These are phyloP conservation scores for Parauchenoglanis ngamensis DNA, from an alignment of 2,797 vertebrate species.

Conservation along the genomic window DNA sequence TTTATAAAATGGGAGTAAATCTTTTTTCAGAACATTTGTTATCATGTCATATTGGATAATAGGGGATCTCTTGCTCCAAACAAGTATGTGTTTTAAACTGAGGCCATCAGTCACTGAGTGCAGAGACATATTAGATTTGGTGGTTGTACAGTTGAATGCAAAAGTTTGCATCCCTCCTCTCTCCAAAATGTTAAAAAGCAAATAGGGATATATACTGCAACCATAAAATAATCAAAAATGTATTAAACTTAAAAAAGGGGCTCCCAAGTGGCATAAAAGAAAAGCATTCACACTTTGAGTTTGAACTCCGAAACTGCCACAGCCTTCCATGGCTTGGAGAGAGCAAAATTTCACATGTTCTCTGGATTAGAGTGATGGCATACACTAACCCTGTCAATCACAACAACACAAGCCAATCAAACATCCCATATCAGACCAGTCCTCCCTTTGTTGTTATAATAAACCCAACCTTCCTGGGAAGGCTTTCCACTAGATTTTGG, in stretches of 20 bases:
- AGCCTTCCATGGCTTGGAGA: neutral
- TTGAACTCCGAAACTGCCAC: neutral
- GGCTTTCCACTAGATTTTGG: neutral
- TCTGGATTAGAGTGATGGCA: neutral
- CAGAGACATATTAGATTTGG: neutral
- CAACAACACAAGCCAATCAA: neutral
- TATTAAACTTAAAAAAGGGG: too few relatives aligned
- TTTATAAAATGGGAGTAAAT: neutral
- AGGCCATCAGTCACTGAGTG: neutral
- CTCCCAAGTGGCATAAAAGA: neutral
- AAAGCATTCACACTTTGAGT: neutral
- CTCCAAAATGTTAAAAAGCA: neutral
- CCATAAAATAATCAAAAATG: neutral
- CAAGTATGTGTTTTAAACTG: neutral
- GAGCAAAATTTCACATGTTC: neutral
- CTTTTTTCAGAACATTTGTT: neutral
- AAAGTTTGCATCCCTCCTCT: neutral
- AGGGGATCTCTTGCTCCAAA: neutral
- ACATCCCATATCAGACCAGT: neutral
- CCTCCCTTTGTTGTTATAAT: neutral
- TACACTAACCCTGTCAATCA: neutral
- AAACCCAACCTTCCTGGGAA: neutral
- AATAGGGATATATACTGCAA: neutral
- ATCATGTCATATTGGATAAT: neutral
- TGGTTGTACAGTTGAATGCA: neutral